Evolutionary conservation across 2,113 vertebrate genomes (phyloP), one percentile per base, ranked within the genome.

Genomic region (Prochilodus magdalenae): DNA sequence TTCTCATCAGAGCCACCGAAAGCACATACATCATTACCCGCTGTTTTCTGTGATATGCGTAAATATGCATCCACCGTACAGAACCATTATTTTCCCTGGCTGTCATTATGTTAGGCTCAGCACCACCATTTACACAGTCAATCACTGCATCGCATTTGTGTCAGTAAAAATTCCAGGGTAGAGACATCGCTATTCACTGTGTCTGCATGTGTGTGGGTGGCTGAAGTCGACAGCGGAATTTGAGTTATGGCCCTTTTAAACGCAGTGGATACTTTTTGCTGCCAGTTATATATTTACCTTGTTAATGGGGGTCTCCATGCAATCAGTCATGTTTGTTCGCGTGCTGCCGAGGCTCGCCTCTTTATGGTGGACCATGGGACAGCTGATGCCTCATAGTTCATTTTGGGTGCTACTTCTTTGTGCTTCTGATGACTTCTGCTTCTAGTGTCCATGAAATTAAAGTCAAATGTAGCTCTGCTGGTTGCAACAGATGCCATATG

Each of bases 121-220:
- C 30, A 33, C 22, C 12, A 40, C 66, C 36, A 60, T 24, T 60
- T n/a, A 44, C 22, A 70, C 36, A 70, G 66, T 70, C n/a, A 70
- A 70, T 70, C 66, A 70, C 20, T 70, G 33, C 36, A 70, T 44
- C 24, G 36, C 66, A 70, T 44, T 44, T 22, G 20, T 60, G 22
- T 60, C 57, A 60, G 57, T 24, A 60, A 60, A 26, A 60, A 60
- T n/a, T 57, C 18, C 5, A 22, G 53, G 20, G 22, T n/a, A n/a
- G 12, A 26, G 24, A 26, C 57, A 60, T 57, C 20, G n/a, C 55
- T 57, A n/a, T 57, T 57, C 22, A n/a, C 22, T 57, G 12, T 24
- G 10, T 60, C 57, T 26, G 33, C 30, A 44, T 73, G 15, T 66
- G 60, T 60, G 67, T 79, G 77, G 69, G 69, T 60, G 71, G 22